Evolutionary conservation across 2,888 invertebrate species (phyloP).

Genomic region (Mythimna loreyi): DNA sequence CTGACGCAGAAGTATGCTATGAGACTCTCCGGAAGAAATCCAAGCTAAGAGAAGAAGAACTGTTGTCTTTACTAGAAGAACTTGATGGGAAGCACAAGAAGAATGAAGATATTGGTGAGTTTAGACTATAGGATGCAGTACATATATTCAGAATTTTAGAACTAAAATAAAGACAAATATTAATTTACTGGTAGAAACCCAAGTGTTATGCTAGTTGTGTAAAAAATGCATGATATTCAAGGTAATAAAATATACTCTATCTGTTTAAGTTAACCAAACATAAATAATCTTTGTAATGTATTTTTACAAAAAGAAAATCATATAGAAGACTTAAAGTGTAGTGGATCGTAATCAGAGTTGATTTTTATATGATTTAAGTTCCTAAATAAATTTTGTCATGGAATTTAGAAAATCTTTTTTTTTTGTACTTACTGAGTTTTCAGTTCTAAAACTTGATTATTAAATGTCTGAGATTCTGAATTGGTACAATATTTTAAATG

Average conservation of each 20-base stretch:
- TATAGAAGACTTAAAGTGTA: too few species aligned
- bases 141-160: background rate
- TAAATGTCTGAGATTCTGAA: background rate
- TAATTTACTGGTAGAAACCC: background rate
- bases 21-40: conserved; percentile 88
- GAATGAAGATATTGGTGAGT: conserved; percentile 72
- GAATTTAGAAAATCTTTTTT: background rate
- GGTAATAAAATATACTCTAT: too few species aligned
- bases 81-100: conserved; percentile 62
- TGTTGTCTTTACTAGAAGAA: conserved; percentile 86
- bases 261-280: too few species aligned
- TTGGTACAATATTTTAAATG: background rate
- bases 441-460: background rate
- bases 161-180: background rate
- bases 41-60: conserved; percentile 89
- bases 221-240: too few species aligned
- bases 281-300: too few species aligned
- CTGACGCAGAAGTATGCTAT: conserved; percentile 89
- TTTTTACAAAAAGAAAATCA: too few species aligned
- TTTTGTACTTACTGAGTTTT: background rate
- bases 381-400: background rate
- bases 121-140: background rate
- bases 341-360: too few species aligned
- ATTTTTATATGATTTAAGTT: background rate
- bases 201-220: background rate